Evolutionary conservation across 2,113 vertebrate species (phyloP), one percentile per base, ranked within the genome.

Genomic region (Clarias magur): DNA sequence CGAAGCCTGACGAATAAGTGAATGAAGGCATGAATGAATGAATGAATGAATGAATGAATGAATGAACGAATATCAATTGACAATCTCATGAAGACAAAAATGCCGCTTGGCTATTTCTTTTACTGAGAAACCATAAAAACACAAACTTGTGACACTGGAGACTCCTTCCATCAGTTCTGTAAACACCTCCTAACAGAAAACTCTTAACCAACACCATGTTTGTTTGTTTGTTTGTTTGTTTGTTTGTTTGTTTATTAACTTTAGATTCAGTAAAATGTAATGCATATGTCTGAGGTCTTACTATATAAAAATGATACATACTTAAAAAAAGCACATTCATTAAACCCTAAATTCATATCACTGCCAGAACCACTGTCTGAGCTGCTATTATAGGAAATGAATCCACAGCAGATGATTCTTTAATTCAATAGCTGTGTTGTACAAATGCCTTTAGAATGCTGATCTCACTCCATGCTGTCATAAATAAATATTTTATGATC

Each of bases 401-500:
- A 79, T 57, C 76, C 16, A 79, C 54, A 57, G n/a, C 16, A 57
- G 30, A 13, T 60, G 78, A 80, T 80, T 38, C 8, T 34, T 60
- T 4, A 60, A 60, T 80, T 80, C 10, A 19, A 80, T 60, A 34
- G 27, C 19, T 60, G n/a, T 80, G 27, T 34, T 54, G 27, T 34
- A 59, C 3, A 42, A 70, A 38, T 59, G 83, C 57, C 57, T 56
- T 68, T 53, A 83, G 34, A 86, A 79, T 19, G 34, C 86, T 34
- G 90, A 76, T 30, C 48, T 80, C 82, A 75, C 8, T 72, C 54
- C 57, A 25, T 38, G 84, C 38, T 54, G 57, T 80, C 85, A 76
- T 84, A 86, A 88, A 90, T 82, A 88, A 86, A 86, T 87, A 70
- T 86, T 84, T 75, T 81, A 84, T 79, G 76, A 59, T 86, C 63